Evolutionary conservation across 1,140 invertebrate genomes (phyloP), one percentile per base, ranked within the genome.

Genomic region (Heterodera schachtii): DNA sequence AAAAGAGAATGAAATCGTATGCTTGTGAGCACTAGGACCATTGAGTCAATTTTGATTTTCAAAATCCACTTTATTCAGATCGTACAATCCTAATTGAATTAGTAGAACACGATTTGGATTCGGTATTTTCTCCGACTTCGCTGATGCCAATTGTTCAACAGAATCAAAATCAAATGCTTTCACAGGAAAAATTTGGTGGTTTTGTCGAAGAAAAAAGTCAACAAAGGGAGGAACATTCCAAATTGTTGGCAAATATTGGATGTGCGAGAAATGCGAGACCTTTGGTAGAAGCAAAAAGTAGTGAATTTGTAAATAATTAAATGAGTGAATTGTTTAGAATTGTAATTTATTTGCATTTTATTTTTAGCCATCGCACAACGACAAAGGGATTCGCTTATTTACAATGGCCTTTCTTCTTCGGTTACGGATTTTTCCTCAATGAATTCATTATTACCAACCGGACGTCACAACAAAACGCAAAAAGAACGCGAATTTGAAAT

Each of bases 41-140:
- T 31, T 31, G 31, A 31, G 31, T 31, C 31, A 31, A 31, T 31
- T 31, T 31, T 7, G 41, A 7, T 83, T 49, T 31, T 21, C 57
- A 64, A 41, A 52, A 52, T 52, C 6, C 6, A 11, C 11, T 8
- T 52, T 43, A n/a, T 83, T 82, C 21, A 83, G 85, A 83, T 31
- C 52, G 69, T 21, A 74, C 85, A 43, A 69, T 84, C 47, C 47
- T 86, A 21, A 85, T 87, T 66, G 83, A 81, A 46, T 44, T 87
- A 49, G 82, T 78, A 16, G 80, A 80, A n/a, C 80, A 80, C 47
- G 80, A 81, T 49, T 47, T 64, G 41, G 75, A 80, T 57, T 21
- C 47, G 64, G 46, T 82, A 11, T 19, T 31, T 31, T 31, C 31
- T 31, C 31, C 43, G 16, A 9, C 49, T 6, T 16, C 41, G 41